Evolutionary conservation across 2,888 invertebrate genomes (phyloP).

Genomic region (Acronicta psi): DNA sequence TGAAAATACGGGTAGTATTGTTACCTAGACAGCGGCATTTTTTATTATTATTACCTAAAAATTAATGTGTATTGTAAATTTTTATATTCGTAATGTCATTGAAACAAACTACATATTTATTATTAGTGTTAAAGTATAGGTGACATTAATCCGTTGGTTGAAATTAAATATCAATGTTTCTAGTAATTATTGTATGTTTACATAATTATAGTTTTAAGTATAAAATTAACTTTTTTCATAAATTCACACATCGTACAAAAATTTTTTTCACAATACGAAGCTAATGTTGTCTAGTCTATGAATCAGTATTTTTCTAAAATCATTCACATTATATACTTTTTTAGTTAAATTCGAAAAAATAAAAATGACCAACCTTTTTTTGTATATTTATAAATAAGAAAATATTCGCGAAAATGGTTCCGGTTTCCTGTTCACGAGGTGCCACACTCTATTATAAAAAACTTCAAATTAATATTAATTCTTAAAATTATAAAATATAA

Average conservation of each 20-base stretch:
- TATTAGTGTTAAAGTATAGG: slow-evolving; percentile 69
- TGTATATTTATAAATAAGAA: slow-evolving; percentile 78
- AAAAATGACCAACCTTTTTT: slow-evolving; percentile 78
- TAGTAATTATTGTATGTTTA: slow-evolving; percentile 54
- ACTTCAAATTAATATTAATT: slow-evolving; percentile 40
- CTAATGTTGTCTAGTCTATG: slow-evolving; percentile 70
- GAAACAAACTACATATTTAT: slow-evolving; percentile 68
- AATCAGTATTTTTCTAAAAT: slow-evolving; percentile 66
- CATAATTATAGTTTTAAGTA: slow-evolving; percentile 60
- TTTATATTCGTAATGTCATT: slow-evolving; percentile 77
- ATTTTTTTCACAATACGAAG: slow-evolving; percentile 63
- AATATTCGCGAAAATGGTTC: slow-evolving; percentile 61
- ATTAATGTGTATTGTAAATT: slow-evolving; percentile 64
- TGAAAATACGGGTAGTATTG: slow-evolving; percentile 72
- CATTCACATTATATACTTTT: slow-evolving; percentile 59
- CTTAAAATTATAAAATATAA: slow-evolving; percentile 64
- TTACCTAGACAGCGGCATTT: slow-evolving; percentile 63
- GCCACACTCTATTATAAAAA: slow-evolving; percentile 49
- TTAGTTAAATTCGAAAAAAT: slow-evolving; percentile 68
- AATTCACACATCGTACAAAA: slow-evolving; percentile 56
- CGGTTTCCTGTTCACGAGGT: slow-evolving; percentile 56
- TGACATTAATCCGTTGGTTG: slow-evolving; percentile 59
- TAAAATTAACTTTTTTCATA: slow-evolving; percentile 40
- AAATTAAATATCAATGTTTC: slow-evolving; percentile 64
- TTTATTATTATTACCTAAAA: slow-evolving; percentile 56